phyloP scores from a whole-genome alignment of 2,888 invertebrate genomes.

The Drosophila eohydei region DNA sequence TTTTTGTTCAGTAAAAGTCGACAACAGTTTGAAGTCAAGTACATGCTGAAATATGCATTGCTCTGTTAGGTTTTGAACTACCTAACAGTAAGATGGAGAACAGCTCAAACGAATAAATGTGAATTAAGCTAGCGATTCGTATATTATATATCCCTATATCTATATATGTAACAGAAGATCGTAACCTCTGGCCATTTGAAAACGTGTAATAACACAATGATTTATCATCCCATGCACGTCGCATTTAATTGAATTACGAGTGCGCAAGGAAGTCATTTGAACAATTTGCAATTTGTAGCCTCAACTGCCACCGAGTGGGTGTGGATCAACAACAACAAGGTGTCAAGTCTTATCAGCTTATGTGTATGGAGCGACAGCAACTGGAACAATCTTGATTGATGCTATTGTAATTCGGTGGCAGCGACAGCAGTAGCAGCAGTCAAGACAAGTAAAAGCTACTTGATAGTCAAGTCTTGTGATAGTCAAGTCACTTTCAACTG shows the following conservation, averaged over 20 bases:
- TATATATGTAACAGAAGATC: constrained; percentile 10
- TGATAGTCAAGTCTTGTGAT: constrained; percentile 9
- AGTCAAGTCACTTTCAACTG: constrained; percentile 7
- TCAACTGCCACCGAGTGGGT: constrained; percentile 11
- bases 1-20: not conserved
- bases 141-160: not conserved
- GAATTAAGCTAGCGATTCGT: not conserved
- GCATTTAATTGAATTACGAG: constrained; percentile 56
- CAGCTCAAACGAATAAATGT: not conserved
- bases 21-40: not conserved
- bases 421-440: not conserved
- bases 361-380: constrained; percentile 9
- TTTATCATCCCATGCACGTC: constrained; percentile 44
- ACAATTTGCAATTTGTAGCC: constrained; percentile 38
- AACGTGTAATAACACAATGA: constrained; percentile 37
- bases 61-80: not conserved
- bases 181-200: constrained; percentile 4
- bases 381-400: constrained; percentile 41
- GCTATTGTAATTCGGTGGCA: constrained; percentile 26
- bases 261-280: constrained; percentile 36
- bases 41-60: not conserved
- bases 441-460: constrained; percentile 25
- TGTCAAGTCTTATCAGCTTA: constrained; percentile 40
- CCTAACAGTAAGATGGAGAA: not conserved
- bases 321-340: constrained; percentile 30